These are phyloP conservation scores for Podargus strigoides DNA, from an alignment of 2,797 vertebrate species.

Conservation along the genomic window DNA sequence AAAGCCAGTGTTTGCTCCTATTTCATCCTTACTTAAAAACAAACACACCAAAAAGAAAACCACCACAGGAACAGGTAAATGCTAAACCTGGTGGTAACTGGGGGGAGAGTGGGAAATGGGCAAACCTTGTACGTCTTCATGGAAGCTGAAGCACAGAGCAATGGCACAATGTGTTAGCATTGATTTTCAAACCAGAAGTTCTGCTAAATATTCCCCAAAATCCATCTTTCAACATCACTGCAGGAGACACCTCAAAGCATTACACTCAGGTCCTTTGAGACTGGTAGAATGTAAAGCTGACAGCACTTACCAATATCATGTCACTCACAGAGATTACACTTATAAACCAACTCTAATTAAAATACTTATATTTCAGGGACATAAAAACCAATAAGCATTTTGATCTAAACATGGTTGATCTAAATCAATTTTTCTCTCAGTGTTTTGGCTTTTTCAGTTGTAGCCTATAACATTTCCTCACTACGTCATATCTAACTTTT, in stretches of 20 bases:
- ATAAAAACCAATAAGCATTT: background rate
- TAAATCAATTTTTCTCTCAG: background rate
- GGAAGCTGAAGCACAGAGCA: background rate
- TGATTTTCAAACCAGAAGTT: background rate
- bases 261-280: background rate
- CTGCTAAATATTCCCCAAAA: background rate
- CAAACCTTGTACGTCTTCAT: background rate
- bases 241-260: background rate
- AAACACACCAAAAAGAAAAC: too few relatives aligned
- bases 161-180: background rate
- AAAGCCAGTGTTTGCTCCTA: background rate
- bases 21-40: background rate
- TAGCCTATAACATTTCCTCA: background rate
- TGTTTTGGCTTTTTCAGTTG: background rate
- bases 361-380: background rate
- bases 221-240: background rate
- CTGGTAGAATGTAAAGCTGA: background rate
- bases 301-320: background rate
- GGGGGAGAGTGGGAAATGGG: too few relatives aligned
- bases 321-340: background rate
- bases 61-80: background rate
- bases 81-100: background rate
- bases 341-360: background rate
- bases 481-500: background rate
- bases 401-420: background rate